Base-by-base conservation (phyloP, 2,888 invertebrate species). In the Quadriops clusia region DNA sequence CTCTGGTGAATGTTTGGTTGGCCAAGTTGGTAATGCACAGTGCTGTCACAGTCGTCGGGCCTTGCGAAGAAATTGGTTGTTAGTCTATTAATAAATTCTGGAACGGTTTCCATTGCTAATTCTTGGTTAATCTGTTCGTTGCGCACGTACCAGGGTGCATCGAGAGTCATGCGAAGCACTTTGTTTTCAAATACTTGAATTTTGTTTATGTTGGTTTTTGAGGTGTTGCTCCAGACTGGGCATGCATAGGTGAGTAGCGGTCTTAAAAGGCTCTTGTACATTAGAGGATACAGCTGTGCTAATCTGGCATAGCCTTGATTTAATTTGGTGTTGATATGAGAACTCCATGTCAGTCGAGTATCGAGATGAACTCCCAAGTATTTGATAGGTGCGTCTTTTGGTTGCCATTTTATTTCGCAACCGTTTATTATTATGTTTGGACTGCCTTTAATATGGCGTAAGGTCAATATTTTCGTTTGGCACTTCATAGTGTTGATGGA, bases 181-280 rank as follows among this genome's bases (percentile, higher is more conserved):
- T 22, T 22, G n/a, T 22, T 22, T 22, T 22, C 11, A 11, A 22
- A 12, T 5, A 14, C 2, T 25, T 25, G 12, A 24, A 24, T 28
- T 32, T 36, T 17, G 33, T 36, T 7, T 30, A 36, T 29, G 24
- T 17, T 33, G 30, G 18, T 33, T 32, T 24, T 27, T 24, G 21
- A 21, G 23, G 25, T 17, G 22, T 22, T 34, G 28, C 15, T 33
- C 23, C 21, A 4, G 6, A 22, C 23, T 12, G 23, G 23, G 12
- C 23, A 22, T 10, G 23, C 23, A 12, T 22, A 22, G 10, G 23
- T 7, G 10, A 22, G 6, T 4, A 22, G 8, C 6, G 23, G 12
- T 10, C 23, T 6, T 7, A 22, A 11, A 6, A 22, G n/a, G 6
- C 11, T 12, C 2, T 22, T 22, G 8, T 22, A 3, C 12, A 22